phyloP scores from a whole-genome alignment of 2,888 invertebrate species.

The Leptarthrus brevirostris region DNA sequence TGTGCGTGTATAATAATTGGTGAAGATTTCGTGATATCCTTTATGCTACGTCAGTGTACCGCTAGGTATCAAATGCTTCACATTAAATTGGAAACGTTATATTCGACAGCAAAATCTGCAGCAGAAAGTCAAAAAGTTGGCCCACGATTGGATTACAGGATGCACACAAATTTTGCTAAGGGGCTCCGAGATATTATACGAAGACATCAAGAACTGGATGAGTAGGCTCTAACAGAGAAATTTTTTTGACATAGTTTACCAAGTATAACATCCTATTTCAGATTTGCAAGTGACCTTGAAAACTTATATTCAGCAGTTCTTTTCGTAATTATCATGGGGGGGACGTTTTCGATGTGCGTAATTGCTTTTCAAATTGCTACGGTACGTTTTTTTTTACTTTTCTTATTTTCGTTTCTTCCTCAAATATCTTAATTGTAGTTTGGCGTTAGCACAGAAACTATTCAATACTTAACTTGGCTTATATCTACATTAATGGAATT shows the following conservation, averaged over 20 bases:
- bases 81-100: conserved; percentile 14
- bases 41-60: conserved; percentile 38
- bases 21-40: conserved; percentile 40
- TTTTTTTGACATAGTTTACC: too few relatives aligned
- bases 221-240: conserved; percentile 1
- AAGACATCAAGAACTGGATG: conserved; percentile 22
- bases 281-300: conserved; percentile 43
- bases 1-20: conserved; percentile 36
- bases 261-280: too few relatives aligned
- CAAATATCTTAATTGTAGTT: too few relatives aligned
- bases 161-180: background rate
- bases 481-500: conserved; percentile 28
- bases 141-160: too few relatives aligned
- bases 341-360: conserved; percentile 44
- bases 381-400: too few relatives aligned
- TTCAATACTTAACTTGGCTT: conserved; percentile 44
- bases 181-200: background rate
- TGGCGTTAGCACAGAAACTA: conserved; percentile 29
- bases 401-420: background rate
- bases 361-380: conserved; percentile 49
- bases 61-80: conserved; percentile 37
- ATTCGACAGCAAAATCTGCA: background rate
- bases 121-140: too few relatives aligned
- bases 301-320: conserved; percentile 19
- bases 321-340: conserved; percentile 39